Evolutionary conservation across 2,888 invertebrate genomes (phyloP), one percentile per base, ranked within the genome.

Genomic region (Mythimna loreyi): DNA sequence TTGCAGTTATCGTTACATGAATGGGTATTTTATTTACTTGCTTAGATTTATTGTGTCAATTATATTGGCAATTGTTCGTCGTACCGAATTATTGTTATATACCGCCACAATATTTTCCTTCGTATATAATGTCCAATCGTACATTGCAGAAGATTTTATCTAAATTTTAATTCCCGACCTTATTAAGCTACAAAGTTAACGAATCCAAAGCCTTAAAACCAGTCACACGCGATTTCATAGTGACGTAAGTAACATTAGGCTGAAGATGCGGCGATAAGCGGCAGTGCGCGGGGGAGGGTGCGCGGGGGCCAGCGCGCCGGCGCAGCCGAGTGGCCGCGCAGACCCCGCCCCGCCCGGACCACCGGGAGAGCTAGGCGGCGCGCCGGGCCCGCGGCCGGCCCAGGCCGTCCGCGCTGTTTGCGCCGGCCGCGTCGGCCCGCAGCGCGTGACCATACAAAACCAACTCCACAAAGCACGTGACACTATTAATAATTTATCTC

Each of bases 351-450:
- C 94, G 93, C 92, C 92, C 86, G 92, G 96, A 96, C 96, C 96
- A 96, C 96, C 96, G 96, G 95, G 94, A 94, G 92, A 93, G 96
- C 94, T 91, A 94, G 95, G 95, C 95, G 94, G 95, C 92, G 92
- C 86, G 81, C 84, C 70, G 89, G 87, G 82, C 82, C 82, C 85
- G 90, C 83, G 82, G 76, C 67, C 80, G 74, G 67, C 73, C 76
- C 49, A 49, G 13, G 49, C 82, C 85, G 89, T 45, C 7, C 43
- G 43, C 43, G 81, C 85, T 83, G 83, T 76, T 67, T 79, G 74
- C 50, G 50, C 49, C 23, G 65, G 69, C 77, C 75, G 70, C 76
- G 71, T 67, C 75, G 68, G 67, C 76, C 78, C 72, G 72, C 78
- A 70, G 80, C 79, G 70, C 81, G 72, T 78, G 82, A 84, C 86